Percentiles rank a stretch among this genome's conserved stretches.
Evolutionary conservation across 2,113 vertebrate species (phyloP).

Genomic region (Chaetodon trifascialis): DNA sequence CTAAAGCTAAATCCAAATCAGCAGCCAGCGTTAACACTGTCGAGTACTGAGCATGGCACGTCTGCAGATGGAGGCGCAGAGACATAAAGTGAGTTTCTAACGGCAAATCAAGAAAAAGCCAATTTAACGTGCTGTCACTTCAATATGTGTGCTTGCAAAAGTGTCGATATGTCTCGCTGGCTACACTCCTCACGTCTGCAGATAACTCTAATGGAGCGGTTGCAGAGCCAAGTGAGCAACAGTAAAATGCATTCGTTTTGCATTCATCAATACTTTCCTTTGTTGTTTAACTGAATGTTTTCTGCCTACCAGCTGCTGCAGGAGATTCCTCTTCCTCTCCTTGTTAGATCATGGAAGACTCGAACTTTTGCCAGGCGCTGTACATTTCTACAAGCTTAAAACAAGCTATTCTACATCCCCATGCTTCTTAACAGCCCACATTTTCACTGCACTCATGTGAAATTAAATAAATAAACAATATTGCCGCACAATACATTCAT

Average conservation of each 20-base stretch:
- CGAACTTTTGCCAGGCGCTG: neutral
- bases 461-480: conserved; percentile 39
- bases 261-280: neutral
- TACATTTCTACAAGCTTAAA: neutral
- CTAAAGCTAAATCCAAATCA: neutral
- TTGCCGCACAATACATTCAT: conserved; percentile 41
- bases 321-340: neutral
- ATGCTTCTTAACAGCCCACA: neutral
- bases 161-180: neutral
- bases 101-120: neutral
- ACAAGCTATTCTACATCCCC: conserved; percentile 9
- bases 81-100: neutral
- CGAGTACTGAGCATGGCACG: neutral
- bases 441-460: neutral
- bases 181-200: neutral
- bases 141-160: conserved; percentile 4
- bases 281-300: conserved; percentile 2
- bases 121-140: neutral
- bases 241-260: conserved; percentile 23
- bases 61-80: neutral
- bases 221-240: neutral
- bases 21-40: neutral
- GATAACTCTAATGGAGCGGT: neutral
- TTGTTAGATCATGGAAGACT: conserved; percentile 12
- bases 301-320: neutral